These are phyloP conservation scores for Holothuria glaberrima DNA, from an alignment of 35 echinoderm and acorn worm species.

Conservation along the genomic window DNA sequence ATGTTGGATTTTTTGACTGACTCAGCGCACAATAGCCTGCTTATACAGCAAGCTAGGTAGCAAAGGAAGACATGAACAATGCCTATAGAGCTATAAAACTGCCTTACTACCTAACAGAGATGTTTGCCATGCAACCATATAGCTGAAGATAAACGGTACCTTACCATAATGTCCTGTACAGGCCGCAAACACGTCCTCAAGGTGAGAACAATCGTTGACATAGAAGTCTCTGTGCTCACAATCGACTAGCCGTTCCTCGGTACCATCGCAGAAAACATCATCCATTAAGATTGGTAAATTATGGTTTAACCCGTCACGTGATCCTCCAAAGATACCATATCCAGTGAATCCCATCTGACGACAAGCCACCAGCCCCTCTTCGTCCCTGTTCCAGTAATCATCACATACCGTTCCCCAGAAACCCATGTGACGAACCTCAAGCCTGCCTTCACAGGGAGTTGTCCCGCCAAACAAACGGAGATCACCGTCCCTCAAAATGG, in stretches of 20 bases:
- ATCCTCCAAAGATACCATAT: not conserved
- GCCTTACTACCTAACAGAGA: too few species aligned
- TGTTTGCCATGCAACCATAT: too few species aligned
- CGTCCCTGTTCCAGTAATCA: constrained; percentile 40
- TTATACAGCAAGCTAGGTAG: too few species aligned
- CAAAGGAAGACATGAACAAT: too few species aligned
- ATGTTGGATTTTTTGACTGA: too few species aligned
- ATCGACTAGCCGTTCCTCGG: constrained; percentile 47
- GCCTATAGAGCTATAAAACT: too few species aligned
- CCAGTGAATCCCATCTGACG: constrained; percentile 13
- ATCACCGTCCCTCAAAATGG: not conserved
- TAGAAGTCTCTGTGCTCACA: constrained; percentile 37
- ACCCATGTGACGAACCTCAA: constrained; percentile 48
- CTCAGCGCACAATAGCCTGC: too few species aligned
- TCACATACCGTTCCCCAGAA: constrained; percentile 58
- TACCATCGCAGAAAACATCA: constrained; percentile 48
- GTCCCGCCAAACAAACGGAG: constrained; percentile 49
- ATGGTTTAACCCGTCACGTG: not conserved
- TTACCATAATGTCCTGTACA: constrained; percentile 55
- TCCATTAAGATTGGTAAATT: constrained; percentile 50
- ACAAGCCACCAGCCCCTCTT: constrained; percentile 38
- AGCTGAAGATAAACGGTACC: not conserved
- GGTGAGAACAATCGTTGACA: constrained; percentile 54
- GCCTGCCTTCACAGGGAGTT: constrained; percentile 45
- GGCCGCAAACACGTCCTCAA: constrained; percentile 45